A percentile compares a stretch with the other conserved stretches of the same genome.
phyloP scores from a whole-genome alignment of 2,888 invertebrate species.

The Lacanobia oleracea region DNA sequence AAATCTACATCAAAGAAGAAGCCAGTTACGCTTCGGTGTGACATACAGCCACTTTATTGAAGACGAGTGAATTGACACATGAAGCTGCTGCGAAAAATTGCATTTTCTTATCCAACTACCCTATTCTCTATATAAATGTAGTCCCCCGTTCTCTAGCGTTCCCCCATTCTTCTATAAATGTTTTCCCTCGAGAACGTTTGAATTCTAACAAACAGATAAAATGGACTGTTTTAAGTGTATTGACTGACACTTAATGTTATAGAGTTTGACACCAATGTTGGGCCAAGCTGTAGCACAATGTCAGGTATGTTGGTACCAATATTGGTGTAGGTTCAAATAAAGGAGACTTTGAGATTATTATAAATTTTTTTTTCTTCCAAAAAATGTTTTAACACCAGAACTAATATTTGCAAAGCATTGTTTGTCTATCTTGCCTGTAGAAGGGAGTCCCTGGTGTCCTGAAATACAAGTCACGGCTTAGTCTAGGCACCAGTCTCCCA shows the following conservation, averaged over 20 bases:
- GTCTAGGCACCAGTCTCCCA: too few species aligned
- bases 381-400: too few species aligned
- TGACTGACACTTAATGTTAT: slow-evolving; percentile 51
- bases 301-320: slow-evolving; percentile 8
- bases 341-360: too few species aligned
- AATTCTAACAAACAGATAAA: slow-evolving; percentile 57
- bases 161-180: neutral
- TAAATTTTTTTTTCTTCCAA: too few species aligned
- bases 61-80: slow-evolving; percentile 55
- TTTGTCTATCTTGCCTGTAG: too few species aligned
- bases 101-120: slow-evolving; percentile 50
- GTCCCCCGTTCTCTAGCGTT: neutral
- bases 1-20: too few species aligned
- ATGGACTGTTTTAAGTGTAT: slow-evolving; percentile 48
- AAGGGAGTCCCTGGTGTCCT: too few species aligned
- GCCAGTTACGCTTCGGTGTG: slow-evolving; percentile 47
- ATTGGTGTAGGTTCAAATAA: slow-evolving; percentile 1
- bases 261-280: slow-evolving; percentile 36
- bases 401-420: too few species aligned
- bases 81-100: slow-evolving; percentile 51
- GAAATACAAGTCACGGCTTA: too few species aligned
- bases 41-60: slow-evolving; percentile 36
- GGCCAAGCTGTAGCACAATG: neutral
- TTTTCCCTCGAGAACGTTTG: slow-evolving; percentile 25
- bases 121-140: slow-evolving; percentile 13